Percentiles rank a stretch among this genome's conserved stretches.
Evolutionary conservation across 1,140 invertebrate species (phyloP).

Genomic region (Pseudobourletiella spinata): DNA sequence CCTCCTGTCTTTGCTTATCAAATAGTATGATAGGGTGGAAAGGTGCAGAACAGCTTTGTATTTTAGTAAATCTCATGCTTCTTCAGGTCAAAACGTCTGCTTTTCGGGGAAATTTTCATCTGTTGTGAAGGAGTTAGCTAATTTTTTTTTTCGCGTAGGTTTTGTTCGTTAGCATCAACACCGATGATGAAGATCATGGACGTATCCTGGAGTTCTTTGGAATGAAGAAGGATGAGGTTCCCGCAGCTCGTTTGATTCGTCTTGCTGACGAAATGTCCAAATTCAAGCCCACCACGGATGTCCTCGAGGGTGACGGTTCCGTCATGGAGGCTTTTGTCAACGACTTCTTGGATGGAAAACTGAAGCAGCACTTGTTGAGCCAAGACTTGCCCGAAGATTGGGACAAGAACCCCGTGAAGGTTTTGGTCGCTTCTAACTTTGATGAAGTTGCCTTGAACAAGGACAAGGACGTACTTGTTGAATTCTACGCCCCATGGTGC

Average conservation of each 20-base stretch:
- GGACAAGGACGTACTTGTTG: conserved; percentile 88
- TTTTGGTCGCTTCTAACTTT: conserved; percentile 91
- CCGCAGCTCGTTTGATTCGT: conserved; percentile 84
- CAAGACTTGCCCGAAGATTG: conserved; percentile 95
- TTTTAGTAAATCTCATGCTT: no score
- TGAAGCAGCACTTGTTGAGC: conserved; percentile 88
- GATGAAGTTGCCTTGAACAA: conserved; percentile 83
- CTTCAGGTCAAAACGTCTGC: no score
- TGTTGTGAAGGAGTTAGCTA: no score
- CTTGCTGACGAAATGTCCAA: conserved; percentile 97
- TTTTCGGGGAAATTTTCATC: no score
- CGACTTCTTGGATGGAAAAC: conserved; percentile 78
- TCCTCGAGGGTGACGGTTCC: conserved; percentile 24
- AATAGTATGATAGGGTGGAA: conserved; percentile 34
- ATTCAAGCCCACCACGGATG: conserved; percentile 78
- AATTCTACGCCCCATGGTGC: conserved; percentile 98
- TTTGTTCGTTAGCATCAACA: conserved; percentile 91
- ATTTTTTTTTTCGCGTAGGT: conserved; percentile 45
- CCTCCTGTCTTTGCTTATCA: conserved; percentile 25
- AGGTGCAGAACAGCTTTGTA: conserved; percentile 26
- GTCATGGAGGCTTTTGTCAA: conserved; percentile 75
- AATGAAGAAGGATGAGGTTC: conserved; percentile 84
- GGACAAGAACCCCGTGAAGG: conserved; percentile 91
- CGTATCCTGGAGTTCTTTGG: conserved; percentile 99
- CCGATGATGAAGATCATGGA: conserved; percentile 89